Evolutionary conservation across 2,113 vertebrate genomes (phyloP), one percentile per base, ranked within the genome.

Genomic region (Chloebia gouldiae): DNA sequence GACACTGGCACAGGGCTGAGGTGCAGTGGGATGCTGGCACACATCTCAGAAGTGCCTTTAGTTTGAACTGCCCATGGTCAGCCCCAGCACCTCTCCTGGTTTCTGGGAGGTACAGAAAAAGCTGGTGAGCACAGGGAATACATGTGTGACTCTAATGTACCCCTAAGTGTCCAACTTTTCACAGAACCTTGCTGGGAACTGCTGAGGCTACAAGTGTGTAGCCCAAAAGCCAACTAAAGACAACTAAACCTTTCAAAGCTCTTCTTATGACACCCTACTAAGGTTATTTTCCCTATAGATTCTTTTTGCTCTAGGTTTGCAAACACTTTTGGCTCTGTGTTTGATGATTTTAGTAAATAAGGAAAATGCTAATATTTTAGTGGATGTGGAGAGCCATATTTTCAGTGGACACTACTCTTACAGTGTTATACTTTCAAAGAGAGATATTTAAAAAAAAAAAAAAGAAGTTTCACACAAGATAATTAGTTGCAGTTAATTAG

Each of bases 11-110:
- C 3, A 15, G 8, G 30, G 27, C 30, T 60, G 35, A 82, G 49
- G 30, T 14, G 18, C 11, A 2, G 6, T 25, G 18, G 37, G 17
- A 39, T 64, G 44, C 17, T 53, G 35, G 18, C 8, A 35, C 16
- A 5, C 0, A 1, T 27, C 31, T 44, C 0, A 1, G 28, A 37
- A 9, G 3, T 51, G 27, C 57, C 33, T 12, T 19, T 25, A 12
- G 6, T 47, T 72, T 77, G 39, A 68, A 30, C 35, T n/a, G 35
- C 25, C 40, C 2, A 1, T 0, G 0, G 8, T 49, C 45, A 80
- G 33, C 6, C 19, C 33, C 68, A 89, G 15, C n/a, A 23, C 17
- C 0, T 0, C 51, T 89, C 28, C 24, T 1, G 0, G 7, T 30
- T 45, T 47, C 42, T 56, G 27, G 16, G 45, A 82, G 25, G 27